Evolutionary conservation across 2,113 vertebrate species (phyloP).

Genomic region (Ciconia maguari): DNA sequence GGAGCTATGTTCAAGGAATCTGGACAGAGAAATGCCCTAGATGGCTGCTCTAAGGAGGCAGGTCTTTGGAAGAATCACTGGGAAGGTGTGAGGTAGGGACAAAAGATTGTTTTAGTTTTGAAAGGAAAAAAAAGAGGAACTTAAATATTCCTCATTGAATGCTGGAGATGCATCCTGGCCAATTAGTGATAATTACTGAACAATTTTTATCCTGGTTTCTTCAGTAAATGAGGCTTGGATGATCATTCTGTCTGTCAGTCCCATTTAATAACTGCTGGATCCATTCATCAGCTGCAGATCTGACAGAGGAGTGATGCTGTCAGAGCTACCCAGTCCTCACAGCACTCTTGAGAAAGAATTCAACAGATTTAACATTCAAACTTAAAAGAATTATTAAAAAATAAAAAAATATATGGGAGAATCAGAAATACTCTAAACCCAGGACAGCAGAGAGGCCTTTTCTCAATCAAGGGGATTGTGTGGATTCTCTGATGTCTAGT

Average conservation of each 20-base stretch:
- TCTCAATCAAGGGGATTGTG: not conserved
- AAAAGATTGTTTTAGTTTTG: not conserved
- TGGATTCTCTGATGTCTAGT: not conserved
- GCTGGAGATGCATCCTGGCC: not conserved
- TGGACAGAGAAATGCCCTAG: not conserved
- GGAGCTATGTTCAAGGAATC: not conserved
- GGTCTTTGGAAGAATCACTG: not conserved
- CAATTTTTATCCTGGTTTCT: slow-evolving; percentile 25
- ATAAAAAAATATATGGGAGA: not conserved
- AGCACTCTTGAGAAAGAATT: not conserved
- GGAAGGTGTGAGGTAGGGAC: not conserved
- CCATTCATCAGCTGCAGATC: not conserved
- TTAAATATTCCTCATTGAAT: not conserved
- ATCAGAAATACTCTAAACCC: not conserved
- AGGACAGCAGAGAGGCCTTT: not conserved
- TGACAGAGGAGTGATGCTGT: not conserved
- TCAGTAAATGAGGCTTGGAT: slow-evolving; percentile 16
- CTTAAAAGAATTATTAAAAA: not conserved
- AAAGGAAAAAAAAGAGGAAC: not conserved
- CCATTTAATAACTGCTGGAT: not conserved
- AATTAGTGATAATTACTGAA: not conserved
- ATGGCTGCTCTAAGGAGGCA: not conserved
- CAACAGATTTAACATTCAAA: not conserved
- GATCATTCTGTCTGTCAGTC: not conserved
- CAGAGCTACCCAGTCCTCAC: not conserved